These are phyloP conservation scores for Nothoprocta perdicaria DNA, from an alignment of 2,113 vertebrate species.

Conservation along the genomic window DNA sequence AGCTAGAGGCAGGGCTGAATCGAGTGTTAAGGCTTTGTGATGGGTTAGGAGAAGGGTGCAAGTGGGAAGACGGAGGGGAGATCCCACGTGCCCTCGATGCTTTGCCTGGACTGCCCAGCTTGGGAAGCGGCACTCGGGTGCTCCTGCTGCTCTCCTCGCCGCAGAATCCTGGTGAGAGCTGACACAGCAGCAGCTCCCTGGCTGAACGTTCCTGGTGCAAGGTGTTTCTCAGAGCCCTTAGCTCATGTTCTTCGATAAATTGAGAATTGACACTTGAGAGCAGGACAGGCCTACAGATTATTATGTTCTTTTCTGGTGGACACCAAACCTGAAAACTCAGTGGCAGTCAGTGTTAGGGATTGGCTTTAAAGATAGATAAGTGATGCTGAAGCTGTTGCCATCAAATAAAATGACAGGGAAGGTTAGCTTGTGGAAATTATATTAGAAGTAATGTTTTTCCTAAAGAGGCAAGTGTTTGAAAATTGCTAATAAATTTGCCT, in stretches of 20 bases:
- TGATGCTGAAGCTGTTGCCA: neutral
- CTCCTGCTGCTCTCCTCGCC: neutral
- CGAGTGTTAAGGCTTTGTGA: too few relatives aligned
- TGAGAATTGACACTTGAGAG: neutral
- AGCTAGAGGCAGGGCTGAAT: neutral
- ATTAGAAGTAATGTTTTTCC: neutral
- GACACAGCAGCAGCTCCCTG: neutral
- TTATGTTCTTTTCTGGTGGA: neutral
- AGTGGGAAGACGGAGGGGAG: neutral
- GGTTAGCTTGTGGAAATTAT: neutral
- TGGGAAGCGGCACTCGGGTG: neutral
- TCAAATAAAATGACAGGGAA: neutral
- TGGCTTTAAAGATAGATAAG: neutral
- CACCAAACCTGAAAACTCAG: neutral
- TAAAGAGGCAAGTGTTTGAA: neutral
- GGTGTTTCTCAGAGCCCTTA: neutral
- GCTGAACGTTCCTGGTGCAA: neutral
- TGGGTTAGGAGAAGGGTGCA: neutral
- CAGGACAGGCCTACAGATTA: too few relatives aligned
- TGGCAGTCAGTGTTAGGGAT: neutral
- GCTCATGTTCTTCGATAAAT: neutral
- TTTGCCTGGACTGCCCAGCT: rapidly evolving
- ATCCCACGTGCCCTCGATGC: neutral
- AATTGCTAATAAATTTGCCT: neutral
- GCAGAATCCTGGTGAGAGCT: neutral